phyloP scores from a whole-genome alignment of 2,888 invertebrate genomes.

The Petrophora chlorosata region DNA sequence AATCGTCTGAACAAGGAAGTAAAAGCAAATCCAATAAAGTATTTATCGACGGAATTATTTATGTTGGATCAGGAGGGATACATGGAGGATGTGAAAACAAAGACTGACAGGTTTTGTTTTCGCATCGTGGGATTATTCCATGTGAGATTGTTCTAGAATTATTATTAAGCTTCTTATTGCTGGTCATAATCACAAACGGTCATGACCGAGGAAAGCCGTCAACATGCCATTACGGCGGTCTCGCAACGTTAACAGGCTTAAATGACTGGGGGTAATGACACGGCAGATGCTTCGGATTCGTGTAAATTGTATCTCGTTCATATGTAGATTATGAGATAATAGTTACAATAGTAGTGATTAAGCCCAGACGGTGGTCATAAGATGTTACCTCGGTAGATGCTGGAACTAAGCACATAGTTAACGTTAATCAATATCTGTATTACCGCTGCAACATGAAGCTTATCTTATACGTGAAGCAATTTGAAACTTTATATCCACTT shows the following conservation, averaged over 20 bases:
- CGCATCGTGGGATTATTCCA: slow-evolving; percentile 12
- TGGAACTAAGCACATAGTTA: slow-evolving; percentile 20
- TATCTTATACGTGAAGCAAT: slow-evolving; percentile 21
- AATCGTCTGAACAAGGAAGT: slow-evolving; percentile 35
- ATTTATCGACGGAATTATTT: slow-evolving; percentile 43
- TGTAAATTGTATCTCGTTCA: slow-evolving; percentile 61
- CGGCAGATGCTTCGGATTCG: slow-evolving; percentile 75
- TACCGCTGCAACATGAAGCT: slow-evolving; percentile 13
- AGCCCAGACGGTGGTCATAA: slow-evolving; percentile 18
- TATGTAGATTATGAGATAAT: slow-evolving; percentile 51
- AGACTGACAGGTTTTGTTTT: slow-evolving; percentile 1
- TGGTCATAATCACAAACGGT: slow-evolving; percentile 63
- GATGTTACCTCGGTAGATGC: slow-evolving; percentile 18
- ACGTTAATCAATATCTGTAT: slow-evolving; percentile 23
- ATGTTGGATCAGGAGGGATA: slow-evolving; percentile 26
- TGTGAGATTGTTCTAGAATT: slow-evolving; percentile 39
- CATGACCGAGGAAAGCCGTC: slow-evolving; percentile 68
- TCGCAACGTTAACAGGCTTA: slow-evolving; percentile 75
- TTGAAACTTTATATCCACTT: slow-evolving; percentile 16
- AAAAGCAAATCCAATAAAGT: slow-evolving; percentile 35
- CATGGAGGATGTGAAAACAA: slow-evolving; percentile 4
- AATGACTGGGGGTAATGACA: slow-evolving; percentile 79
- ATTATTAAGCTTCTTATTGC: slow-evolving; percentile 50
- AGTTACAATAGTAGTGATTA: slow-evolving; percentile 37
- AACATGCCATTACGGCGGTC: slow-evolving; percentile 68